Conservation (phyloP, 2,113 vertebrate genomes). For the Bombycilla garrulus region DNA sequence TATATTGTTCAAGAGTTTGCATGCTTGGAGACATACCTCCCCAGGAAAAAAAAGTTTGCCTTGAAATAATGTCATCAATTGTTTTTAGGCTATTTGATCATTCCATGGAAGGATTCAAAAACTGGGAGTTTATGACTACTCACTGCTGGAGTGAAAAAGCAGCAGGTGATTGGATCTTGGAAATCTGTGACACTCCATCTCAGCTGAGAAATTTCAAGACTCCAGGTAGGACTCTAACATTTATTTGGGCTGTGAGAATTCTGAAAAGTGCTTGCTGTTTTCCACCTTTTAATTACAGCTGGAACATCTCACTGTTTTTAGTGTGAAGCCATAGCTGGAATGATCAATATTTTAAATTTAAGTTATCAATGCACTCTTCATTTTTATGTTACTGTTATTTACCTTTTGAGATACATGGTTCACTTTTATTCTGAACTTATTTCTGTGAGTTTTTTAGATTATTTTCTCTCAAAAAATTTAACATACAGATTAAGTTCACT, state of each 20-base stretch:
- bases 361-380: neutral
- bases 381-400: neutral
- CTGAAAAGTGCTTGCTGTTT: neutral
- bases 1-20: neutral
- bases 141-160: constrained; percentile 98
- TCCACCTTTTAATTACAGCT: neutral
- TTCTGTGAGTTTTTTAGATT: accelerated
- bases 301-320: neutral
- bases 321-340: neutral
- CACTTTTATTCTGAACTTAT: neutral
- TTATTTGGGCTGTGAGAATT: neutral
- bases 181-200: constrained; percentile 95
- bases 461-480: neutral
- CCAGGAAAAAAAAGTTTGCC: neutral
- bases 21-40: neutral
- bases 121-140: constrained; percentile 99
- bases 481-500: neutral
- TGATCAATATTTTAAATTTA: neutral
- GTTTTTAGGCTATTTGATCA: constrained; percentile 92
- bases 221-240: constrained; percentile 79
- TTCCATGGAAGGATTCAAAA: constrained; percentile 99
- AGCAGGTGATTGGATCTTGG: constrained; percentile 94
- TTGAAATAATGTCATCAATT: constrained; percentile 14
- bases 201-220: constrained; percentile 97
- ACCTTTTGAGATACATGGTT: neutral